phyloP scores from a whole-genome alignment of 2,888 invertebrate species.

The Octonoba sinensis region DNA sequence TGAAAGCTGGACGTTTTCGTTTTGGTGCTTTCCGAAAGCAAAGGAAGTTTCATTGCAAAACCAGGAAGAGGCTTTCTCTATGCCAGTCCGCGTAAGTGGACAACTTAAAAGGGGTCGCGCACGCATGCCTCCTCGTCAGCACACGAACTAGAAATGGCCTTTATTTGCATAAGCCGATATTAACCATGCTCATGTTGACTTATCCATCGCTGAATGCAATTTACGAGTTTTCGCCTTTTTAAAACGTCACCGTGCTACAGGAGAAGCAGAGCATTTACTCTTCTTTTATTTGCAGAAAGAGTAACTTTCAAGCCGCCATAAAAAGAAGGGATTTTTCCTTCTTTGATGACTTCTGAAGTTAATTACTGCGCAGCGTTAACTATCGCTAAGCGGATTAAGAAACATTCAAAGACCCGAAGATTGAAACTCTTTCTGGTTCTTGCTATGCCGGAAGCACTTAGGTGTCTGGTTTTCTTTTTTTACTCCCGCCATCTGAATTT shows the following conservation, averaged over 20 bases:
- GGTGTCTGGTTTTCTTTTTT: background rate
- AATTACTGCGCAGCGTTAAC: constrained; percentile 36
- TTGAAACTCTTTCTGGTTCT: background rate
- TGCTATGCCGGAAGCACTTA: constrained; percentile 12
- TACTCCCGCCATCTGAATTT: background rate
- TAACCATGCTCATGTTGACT: constrained; percentile 21
- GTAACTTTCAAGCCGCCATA: too few relatives aligned
- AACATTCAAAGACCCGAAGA: background rate
- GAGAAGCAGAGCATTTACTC: too few relatives aligned
- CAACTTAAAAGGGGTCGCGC: background rate
- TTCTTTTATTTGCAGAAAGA: too few relatives aligned
- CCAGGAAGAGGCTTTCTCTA: constrained; percentile 2
- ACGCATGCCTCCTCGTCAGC: background rate
- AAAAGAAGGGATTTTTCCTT: constrained; percentile 15
- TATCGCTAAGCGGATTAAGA: constrained; percentile 27
- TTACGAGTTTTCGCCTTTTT: background rate
- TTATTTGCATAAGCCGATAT: constrained; percentile 42
- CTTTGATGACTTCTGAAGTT: constrained; percentile 26
- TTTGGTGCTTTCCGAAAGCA: too few relatives aligned
- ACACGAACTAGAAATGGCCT: constrained; percentile 1
- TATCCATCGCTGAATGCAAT: constrained; percentile 6
- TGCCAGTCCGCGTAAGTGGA: too few relatives aligned
- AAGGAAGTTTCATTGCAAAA: background rate
- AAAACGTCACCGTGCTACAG: background rate
- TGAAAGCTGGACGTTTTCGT: too few relatives aligned